phyloP scores from a whole-genome alignment of 2,797 vertebrate genomes.

The Mareca strepera region DNA sequence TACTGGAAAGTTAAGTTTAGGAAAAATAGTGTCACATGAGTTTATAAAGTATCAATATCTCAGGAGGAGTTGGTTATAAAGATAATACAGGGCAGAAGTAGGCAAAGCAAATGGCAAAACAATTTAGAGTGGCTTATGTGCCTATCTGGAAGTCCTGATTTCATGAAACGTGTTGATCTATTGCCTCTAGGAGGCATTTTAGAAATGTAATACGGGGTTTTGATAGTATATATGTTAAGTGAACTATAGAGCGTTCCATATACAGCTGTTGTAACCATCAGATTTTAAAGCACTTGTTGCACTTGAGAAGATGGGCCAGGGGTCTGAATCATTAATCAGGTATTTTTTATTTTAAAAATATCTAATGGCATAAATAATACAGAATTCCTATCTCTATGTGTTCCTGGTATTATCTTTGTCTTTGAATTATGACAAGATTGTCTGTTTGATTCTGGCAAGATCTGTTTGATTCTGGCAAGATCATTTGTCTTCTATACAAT shows the following conservation, averaged over 20 bases:
- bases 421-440: background rate
- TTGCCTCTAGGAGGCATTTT: background rate
- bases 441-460: background rate
- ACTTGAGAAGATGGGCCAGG: background rate
- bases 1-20: background rate
- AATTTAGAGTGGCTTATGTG: background rate
- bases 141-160: background rate
- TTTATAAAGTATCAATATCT: background rate
- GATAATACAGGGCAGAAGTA: background rate
- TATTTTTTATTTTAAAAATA: background rate
- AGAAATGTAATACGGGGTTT: rapidly evolving
- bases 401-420: background rate
- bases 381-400: background rate
- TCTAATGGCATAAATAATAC: background rate
- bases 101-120: background rate
- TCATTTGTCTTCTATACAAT: background rate
- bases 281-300: background rate
- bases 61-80: background rate
- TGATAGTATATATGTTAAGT: background rate
- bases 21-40: background rate
- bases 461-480: background rate
- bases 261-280: background rate
- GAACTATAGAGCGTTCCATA: background rate
- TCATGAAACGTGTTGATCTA: background rate
- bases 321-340: background rate